A percentile compares a stretch with the other conserved stretches of the same genome.
Conservation (phyloP, 1,140 invertebrate genomes). For the Mycetomoellerius zeteki region DNA sequence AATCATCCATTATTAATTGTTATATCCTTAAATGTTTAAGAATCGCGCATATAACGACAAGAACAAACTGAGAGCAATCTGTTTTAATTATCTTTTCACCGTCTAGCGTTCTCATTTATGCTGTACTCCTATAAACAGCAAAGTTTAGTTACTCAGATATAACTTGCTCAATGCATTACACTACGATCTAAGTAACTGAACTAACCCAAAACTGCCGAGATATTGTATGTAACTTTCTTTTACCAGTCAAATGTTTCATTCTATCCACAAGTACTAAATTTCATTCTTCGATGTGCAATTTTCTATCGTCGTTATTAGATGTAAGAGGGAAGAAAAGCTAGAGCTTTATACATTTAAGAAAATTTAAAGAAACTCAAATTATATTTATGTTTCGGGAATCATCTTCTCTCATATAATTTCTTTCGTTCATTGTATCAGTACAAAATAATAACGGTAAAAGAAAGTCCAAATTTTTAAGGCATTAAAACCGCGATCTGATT, state of each 20-base stretch:
- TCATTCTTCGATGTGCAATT: constrained; percentile 61
- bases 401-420: constrained; percentile 49
- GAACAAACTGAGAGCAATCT: constrained; percentile 21
- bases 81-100: constrained; percentile 58
- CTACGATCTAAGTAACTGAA: constrained; percentile 79
- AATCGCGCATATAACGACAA: background rate
- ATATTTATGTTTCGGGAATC: constrained; percentile 52
- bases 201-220: constrained; percentile 80
- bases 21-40: constrained; percentile 73
- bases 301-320: constrained; percentile 38
- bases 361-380: constrained; percentile 31
- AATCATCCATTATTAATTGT: constrained; percentile 54
- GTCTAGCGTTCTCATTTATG: constrained; percentile 76
- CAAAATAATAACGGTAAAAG: constrained; percentile 73
- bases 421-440: constrained; percentile 63
- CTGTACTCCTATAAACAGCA: constrained; percentile 77
- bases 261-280: constrained; percentile 34
- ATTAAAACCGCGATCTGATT: constrained; percentile 74
- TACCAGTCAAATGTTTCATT: constrained; percentile 64
- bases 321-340: constrained; percentile 15
- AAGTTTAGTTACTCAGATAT: constrained; percentile 81
- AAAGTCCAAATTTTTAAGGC: constrained; percentile 75
- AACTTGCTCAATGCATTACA: constrained; percentile 67
- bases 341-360: constrained; percentile 57
- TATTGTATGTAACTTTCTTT: constrained; percentile 77